Evolutionary conservation across 2,888 invertebrate species (phyloP), one percentile per base, ranked within the genome.

Genomic region (Fragum sueziense): DNA sequence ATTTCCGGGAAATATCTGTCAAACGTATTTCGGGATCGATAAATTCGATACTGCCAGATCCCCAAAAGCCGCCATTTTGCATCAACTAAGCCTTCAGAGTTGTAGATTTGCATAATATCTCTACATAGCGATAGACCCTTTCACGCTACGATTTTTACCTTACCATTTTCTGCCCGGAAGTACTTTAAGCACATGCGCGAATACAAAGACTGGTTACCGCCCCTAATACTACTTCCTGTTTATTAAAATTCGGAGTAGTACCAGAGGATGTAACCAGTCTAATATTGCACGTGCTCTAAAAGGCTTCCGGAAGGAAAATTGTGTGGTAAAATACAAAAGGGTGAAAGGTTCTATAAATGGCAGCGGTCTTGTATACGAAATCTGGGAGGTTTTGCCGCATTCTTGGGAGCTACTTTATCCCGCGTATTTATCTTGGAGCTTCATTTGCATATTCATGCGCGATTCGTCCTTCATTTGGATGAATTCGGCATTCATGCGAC

Each of bases 391-490:
- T 59, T 59, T 33, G 37, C 69, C 69, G 69, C 72, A 79, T 74
- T 22, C 20, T 20, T 2, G 14, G 27, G 80, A 69, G 71, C 77
- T 80, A 77, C 62, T 76, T 74, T 57, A 80, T 74, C 70, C 76
- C 22, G 74, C 68, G 74, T 68, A 80, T 80, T 70, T 71, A 80
- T 80, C 80, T 73, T 70, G 31, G 54, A 34, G 65, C 74, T 37
- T 67, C 27, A 76, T 82, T 82, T 78, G 75, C 82, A 82, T 82
- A 78, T 82, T 79, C 82, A 75, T 82, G 75, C 78, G 78, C 82
- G 82, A 78, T 78, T 52, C 37, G 65, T 73, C 65, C 70, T 72
- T 47, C 54, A 57, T 78, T 78, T 52, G 59, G 67, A 62, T 33
- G 67, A 73, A 78, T 82, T 82, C 75, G 73, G 80, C 76, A 80